These are phyloP conservation scores for Semicossyphus pulcher DNA, from an alignment of 2,113 vertebrate species.

Conservation along the genomic window DNA sequence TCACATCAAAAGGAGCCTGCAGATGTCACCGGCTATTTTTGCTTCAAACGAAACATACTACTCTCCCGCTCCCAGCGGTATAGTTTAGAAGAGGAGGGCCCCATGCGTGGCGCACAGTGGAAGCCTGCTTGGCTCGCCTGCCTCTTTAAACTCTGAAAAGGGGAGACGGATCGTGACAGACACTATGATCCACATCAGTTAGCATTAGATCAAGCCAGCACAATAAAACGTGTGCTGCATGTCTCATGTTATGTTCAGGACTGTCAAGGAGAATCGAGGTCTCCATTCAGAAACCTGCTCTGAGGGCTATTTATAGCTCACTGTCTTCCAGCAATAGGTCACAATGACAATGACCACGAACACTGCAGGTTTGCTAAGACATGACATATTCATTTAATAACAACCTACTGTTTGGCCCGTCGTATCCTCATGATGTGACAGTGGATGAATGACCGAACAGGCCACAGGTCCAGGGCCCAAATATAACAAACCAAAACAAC, in stretches of 20 bases:
- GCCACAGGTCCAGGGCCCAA: no score
- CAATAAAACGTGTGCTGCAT: constrained; percentile 17
- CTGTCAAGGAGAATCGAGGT: constrained; percentile 51
- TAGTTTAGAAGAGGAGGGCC: constrained; percentile 28
- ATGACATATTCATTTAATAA: constrained; percentile 9
- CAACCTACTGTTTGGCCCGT: no score
- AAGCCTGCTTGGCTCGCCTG: constrained; percentile 29
- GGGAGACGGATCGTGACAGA: constrained; percentile 52
- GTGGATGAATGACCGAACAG: neutral
- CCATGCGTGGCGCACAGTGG: constrained; percentile 5
- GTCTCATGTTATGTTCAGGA: constrained; percentile 35
- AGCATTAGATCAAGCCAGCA: constrained; percentile 38
- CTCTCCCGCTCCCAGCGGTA: constrained; percentile 8
- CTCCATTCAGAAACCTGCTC: constrained; percentile 50
- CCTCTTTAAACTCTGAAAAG: constrained; percentile 27
- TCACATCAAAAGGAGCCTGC: constrained; percentile 44
- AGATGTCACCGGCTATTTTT: constrained; percentile 56
- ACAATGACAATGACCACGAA: constrained; percentile 18
- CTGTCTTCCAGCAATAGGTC: constrained; percentile 33
- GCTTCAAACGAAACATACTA: constrained; percentile 51
- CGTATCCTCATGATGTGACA: neutral
- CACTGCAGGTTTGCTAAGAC: neutral
- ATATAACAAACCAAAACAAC: no score
- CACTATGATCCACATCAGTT: constrained; percentile 65
- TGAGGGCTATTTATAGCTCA: constrained; percentile 34